Evolutionary conservation across 2,113 vertebrate genomes (phyloP).

Genomic region (Catharus minimus): DNA sequence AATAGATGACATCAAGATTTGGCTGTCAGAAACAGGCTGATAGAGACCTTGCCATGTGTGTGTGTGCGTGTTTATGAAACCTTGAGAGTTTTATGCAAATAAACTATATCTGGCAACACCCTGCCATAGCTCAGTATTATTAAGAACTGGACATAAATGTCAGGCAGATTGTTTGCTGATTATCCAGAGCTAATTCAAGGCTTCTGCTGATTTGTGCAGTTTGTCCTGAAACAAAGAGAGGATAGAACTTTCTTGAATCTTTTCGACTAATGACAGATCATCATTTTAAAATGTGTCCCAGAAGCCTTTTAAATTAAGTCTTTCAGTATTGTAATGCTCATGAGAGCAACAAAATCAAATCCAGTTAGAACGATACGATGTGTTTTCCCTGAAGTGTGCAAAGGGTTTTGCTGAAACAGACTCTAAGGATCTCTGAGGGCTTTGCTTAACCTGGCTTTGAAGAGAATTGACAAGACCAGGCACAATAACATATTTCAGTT

Average conservation of each 20-base stretch:
- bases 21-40: not conserved
- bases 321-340: not conserved
- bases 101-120: not conserved
- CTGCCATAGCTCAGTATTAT: not conserved
- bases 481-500: not conserved
- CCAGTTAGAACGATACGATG: accelerated
- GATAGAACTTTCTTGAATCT: not conserved
- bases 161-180: not conserved
- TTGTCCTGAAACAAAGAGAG: not conserved
- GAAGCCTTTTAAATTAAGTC: not conserved
- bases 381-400: not conserved
- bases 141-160: not conserved
- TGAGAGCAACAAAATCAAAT: not conserved
- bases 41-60: accelerated
- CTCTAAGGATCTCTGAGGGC: not conserved
- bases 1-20: not conserved
- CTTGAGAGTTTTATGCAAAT: not conserved
- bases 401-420: not conserved
- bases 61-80: not conserved
- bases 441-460: not conserved
- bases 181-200: not conserved
- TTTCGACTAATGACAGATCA: not conserved
- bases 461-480: not conserved
- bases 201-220: not conserved
- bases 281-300: not conserved